These are phyloP conservation scores for Triplophysa yarkandensis DNA, from an alignment of 2,797 vertebrate genomes.

Conservation along the genomic window DNA sequence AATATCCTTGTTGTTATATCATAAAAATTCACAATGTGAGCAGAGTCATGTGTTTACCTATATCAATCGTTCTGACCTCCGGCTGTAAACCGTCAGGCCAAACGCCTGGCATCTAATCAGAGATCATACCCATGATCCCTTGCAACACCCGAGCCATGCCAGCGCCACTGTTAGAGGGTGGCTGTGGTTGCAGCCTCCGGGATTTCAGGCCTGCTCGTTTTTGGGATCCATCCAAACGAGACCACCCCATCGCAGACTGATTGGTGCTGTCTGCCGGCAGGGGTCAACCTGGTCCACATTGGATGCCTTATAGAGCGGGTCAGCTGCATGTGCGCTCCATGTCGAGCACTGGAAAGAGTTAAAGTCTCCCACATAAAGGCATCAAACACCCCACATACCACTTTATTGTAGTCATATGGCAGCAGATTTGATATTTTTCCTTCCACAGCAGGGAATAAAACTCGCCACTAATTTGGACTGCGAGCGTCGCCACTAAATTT, in stretches of 20 bases:
- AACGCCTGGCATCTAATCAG: slow-evolving; percentile 2
- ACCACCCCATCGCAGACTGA: slow-evolving; percentile 75
- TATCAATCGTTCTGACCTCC: not conserved
- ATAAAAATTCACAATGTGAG: not conserved
- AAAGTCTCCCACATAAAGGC: slow-evolving; percentile 83
- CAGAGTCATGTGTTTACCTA: not conserved
- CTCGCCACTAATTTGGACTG: slow-evolving; percentile 85
- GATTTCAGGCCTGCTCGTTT: slow-evolving; percentile 28
- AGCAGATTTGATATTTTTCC: slow-evolving; percentile 85
- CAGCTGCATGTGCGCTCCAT: slow-evolving; percentile 56
- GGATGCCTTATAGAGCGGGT: slow-evolving; percentile 51
- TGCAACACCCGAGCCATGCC: slow-evolving; percentile 16
- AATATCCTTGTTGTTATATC: too few relatives aligned
- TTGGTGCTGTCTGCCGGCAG: slow-evolving; percentile 67
- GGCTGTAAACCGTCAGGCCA: not conserved
- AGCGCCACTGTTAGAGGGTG: slow-evolving; percentile 25
- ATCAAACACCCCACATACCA: slow-evolving; percentile 79
- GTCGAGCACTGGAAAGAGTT: slow-evolving; percentile 66
- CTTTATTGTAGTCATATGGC: slow-evolving; percentile 86
- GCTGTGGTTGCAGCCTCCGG: slow-evolving; percentile 23
- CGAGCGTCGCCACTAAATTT: slow-evolving; percentile 80
- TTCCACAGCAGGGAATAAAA: slow-evolving; percentile 84
- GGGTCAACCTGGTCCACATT: slow-evolving; percentile 71
- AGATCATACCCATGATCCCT: slow-evolving; percentile 18
- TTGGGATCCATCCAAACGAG: slow-evolving; percentile 63